Evolutionary conservation across 2,797 vertebrate species (phyloP), one percentile per base, ranked within the genome.

Genomic region (Pantherophis vulpinus): DNA sequence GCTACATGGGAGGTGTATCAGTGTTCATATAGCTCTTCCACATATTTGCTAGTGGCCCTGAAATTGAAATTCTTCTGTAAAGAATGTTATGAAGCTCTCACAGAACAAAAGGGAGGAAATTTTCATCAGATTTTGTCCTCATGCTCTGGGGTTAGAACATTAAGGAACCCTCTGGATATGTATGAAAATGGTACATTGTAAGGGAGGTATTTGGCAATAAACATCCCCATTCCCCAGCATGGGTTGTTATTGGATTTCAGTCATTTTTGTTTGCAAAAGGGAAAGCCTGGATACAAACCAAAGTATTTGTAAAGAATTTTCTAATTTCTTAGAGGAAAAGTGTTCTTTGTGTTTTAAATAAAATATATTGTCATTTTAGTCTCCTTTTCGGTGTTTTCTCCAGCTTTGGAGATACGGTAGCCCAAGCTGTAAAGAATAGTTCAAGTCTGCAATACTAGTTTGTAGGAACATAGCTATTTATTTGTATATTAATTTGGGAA

Each of bases 381-480:
- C 74, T 47, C 37, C 10, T 42, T 83, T 83, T 47, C 4, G 0
- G 42, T 79, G 20, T 47, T 47, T 83, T 83, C 20, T 83, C 37
- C 74, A 83, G 74, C 9, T 83, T 83, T 83, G 37, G 10, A 47
- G 37, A 47, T 47, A 11, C 1, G 10, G 8, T 47, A 83, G 37
- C 20, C 4, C 9, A 83, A 83, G 12, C 10, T 47, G 37, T 83
- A 25, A 83, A 83, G 20, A 83, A 83, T 47, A 83, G 25, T 83
- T 25, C 74, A 83, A 83, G 20, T 47, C 74, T 83, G 37, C 9
- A 42, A 10, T 47, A 83, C 4, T 83, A 23, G 37, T 47, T 79
- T 79, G 74, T 42, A 79, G 42, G 12, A 32, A 93, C 94, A 95
- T 96, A 96, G 93, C 95, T 94, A 94, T 94, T 93, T 95, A 87